Evolutionary conservation across 2,797 vertebrate genomes (phyloP).

Genomic region (Argyrosomus regius): DNA sequence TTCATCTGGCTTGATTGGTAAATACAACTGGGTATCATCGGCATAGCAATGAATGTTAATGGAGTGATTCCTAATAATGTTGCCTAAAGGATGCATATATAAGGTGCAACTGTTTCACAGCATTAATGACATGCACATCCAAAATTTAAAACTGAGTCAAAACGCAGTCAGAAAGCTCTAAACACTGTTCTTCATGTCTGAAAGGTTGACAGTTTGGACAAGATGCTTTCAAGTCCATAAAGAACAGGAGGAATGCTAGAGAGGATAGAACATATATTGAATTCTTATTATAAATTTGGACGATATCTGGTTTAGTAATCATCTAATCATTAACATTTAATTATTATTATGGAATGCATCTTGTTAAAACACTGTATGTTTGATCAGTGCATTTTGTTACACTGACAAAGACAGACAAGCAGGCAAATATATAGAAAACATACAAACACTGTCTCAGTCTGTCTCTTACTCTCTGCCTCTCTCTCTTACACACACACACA

Average conservation of each 20-base stretch:
- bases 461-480: background rate
- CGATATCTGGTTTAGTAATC: conserved; percentile 10
- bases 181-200: background rate
- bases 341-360: background rate
- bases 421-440: conserved; percentile 62
- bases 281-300: conserved; percentile 6
- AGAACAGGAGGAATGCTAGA: conserved; percentile 7
- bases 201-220: conserved; percentile 5
- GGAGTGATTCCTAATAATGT: too few relatives aligned
- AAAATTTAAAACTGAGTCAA: too few relatives aligned
- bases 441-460: conserved; percentile 51
- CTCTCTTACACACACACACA: conserved; percentile 8
- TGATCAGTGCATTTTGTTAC: conserved; percentile 46
- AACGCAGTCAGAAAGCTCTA: background rate
- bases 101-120: too few relatives aligned
- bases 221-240: conserved; percentile 43
- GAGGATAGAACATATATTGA: background rate
- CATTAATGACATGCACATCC: too few relatives aligned
- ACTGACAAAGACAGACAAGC: conserved; percentile 60
- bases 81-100: too few relatives aligned
- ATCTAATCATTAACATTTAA: conserved; percentile 13
- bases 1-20: too few relatives aligned
- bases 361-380: conserved; percentile 27
- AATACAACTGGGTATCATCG: too few relatives aligned
- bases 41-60: too few relatives aligned